Base-by-base conservation (phyloP, 2,888 invertebrate species). In the Kuschelorhynchus macadamiae region DNA sequence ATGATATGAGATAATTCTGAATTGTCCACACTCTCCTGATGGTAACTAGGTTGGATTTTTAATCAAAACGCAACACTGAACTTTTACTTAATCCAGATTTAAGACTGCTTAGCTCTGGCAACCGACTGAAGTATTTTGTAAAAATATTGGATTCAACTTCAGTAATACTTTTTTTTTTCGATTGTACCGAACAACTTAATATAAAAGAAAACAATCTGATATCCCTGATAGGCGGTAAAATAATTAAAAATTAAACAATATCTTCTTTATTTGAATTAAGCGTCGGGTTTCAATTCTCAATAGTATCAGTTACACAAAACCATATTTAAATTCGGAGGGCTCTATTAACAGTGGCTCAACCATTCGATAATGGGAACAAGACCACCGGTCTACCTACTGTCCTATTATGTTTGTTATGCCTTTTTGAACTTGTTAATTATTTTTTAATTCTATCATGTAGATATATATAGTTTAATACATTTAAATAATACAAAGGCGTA, bases 251-350 rank as follows among this genome's bases (percentile, higher is more conserved):
- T 47, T 59, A 59, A 47, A 39, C 49, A 39, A 47, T 60, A n/a
- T n/a, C 30, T 47, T 11, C 25, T 36, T 20, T 36, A 60, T 39
- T 41, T 16, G n/a, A 8, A n/a, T 25, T 7, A 39, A 8, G 12
- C 21, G 16, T 36, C 25, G 60, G 49, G n/a, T 25, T 25, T 21
- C 32, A 25, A 17, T 56, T 39, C 50, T 64, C 64, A 66, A 52
- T 12, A 33, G 66, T 66, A 66, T 66, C 66, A 66, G 52, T 66
- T 66, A 57, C 66, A 66, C 60, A 66, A 52, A 52, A 42, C 11
- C 39, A 17, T 59, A 59, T 66, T 66, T 25, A 66, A 53, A 44
- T 44, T 20, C 3, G 18, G 17, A 20, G 52, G 61, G 32, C n/a
- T 44, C 42, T 30, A 36, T 39, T 59, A 49, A 59, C 47, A 12